phyloP scores from a whole-genome alignment of 1,140 invertebrate genomes.

The Philopotamus ludificatus region DNA sequence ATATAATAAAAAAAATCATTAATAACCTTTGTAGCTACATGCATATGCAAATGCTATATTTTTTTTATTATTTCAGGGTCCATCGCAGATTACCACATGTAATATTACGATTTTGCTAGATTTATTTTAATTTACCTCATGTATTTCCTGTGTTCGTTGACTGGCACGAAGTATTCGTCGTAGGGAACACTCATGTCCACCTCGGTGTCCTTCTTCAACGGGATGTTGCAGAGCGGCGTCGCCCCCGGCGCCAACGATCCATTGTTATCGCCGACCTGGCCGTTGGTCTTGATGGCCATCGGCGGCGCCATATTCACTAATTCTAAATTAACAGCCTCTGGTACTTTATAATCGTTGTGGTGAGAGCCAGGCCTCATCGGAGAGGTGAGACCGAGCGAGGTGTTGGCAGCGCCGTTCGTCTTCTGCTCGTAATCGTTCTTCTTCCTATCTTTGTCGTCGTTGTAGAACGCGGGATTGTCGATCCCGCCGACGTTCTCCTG shows the following conservation, averaged over 20 bases:
- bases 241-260: conserved; percentile 48
- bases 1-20: neutral
- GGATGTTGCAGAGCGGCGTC: conserved; percentile 47
- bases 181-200: conserved; percentile 72
- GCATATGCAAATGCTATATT: no score
- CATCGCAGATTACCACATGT: no score
- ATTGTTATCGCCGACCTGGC: conserved; percentile 36
- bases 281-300: conserved; percentile 51
- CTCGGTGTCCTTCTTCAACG: conserved; percentile 68
- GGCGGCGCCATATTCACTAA: conserved; percentile 75
- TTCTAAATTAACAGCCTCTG: conserved; percentile 77
- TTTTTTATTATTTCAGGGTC: no score
- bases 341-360: conserved; percentile 18
- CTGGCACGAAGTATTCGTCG: conserved; percentile 81
- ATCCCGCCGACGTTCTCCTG: conserved; percentile 21
- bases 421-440: conserved; percentile 19
- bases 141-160: conserved; percentile 80
- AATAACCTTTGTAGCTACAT: neutral
- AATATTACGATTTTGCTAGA: no score
- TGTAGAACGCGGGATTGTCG: conserved; percentile 36
- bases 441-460: conserved; percentile 28
- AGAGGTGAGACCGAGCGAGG: conserved; percentile 32
- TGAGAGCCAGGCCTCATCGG: conserved; percentile 29
- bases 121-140: conserved; percentile 77
- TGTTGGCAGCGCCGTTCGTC: conserved; percentile 33